Evolutionary conservation across 2,113 vertebrate species (phyloP).

Genomic region (Lycocorax pyrrhopterus): DNA sequence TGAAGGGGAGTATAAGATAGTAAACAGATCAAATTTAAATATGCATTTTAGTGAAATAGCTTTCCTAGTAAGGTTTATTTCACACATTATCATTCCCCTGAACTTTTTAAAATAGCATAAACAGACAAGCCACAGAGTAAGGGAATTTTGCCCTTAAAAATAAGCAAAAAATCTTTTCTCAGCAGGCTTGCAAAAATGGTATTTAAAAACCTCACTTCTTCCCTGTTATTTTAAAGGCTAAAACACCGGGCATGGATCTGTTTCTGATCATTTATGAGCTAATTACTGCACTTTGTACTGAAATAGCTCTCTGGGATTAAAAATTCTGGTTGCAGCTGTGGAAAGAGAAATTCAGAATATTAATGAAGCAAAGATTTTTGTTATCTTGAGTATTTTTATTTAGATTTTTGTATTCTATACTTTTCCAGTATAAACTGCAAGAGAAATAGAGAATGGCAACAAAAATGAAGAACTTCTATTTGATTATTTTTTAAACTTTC

Average conservation of each 20-base stretch:
- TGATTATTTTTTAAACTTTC: neutral
- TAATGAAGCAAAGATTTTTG: slow-evolving; percentile 40
- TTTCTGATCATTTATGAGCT: slow-evolving; percentile 46
- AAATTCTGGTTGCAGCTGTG: slow-evolving; percentile 53
- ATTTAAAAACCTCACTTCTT: neutral
- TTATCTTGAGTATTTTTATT: neutral
- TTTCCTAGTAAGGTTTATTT: slow-evolving; percentile 19
- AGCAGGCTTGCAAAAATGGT: slow-evolving; percentile 16
- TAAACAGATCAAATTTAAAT: slow-evolving; percentile 23
- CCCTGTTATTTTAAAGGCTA: neutral
- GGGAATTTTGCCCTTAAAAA: slow-evolving; percentile 43
- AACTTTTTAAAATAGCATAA: slow-evolving; percentile 22
- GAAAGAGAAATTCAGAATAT: slow-evolving; percentile 50
- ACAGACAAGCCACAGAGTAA: slow-evolving; percentile 14
- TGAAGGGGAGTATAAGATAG: neutral
- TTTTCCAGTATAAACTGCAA: neutral
- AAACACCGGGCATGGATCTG: neutral
- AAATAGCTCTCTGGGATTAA: slow-evolving; percentile 52
- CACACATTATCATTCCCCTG: neutral
- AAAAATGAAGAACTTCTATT: neutral
- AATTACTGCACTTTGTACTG: slow-evolving; percentile 51
- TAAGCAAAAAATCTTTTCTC: slow-evolving; percentile 14
- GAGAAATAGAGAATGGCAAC: neutral
- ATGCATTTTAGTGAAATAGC: neutral
- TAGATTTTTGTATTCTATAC: neutral